Percentiles rank a stretch among this genome's conserved stretches.
phyloP scores from a whole-genome alignment of 2,797 vertebrate species.

The Microctenopoma stevenorrisi region DNA sequence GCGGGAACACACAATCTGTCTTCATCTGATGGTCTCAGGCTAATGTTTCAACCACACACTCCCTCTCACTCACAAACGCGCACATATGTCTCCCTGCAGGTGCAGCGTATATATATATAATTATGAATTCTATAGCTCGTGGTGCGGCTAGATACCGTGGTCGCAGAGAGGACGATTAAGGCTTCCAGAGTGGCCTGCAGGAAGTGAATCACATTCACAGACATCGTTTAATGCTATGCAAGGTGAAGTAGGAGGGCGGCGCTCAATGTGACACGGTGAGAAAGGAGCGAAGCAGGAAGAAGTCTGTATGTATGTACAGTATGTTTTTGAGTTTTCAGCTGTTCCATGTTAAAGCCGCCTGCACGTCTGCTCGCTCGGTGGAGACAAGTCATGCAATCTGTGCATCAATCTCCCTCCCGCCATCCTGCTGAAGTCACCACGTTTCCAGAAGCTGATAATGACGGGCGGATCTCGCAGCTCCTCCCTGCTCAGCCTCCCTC shows the following conservation, averaged over 20 bases:
- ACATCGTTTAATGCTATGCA: constrained; percentile 16
- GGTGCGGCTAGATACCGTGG: constrained; percentile 14
- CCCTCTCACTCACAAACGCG: neutral
- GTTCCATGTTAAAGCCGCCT: constrained; percentile 1
- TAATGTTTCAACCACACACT: constrained; percentile 35
- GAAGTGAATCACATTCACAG: constrained; percentile 66
- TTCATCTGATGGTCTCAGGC: constrained; percentile 41
- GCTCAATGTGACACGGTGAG: neutral
- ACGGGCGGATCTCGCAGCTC: constrained; percentile 30
- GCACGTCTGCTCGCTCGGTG: neutral
- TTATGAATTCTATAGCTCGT: constrained; percentile 46
- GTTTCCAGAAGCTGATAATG: constrained; percentile 67
- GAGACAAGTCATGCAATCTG: constrained; percentile 41
- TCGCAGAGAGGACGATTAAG: constrained; percentile 39
- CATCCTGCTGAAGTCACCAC: constrained; percentile 62
- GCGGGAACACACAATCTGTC: neutral
- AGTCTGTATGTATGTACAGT: neutral
- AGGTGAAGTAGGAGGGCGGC: constrained; percentile 4
- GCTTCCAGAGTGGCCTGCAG: constrained; percentile 43
- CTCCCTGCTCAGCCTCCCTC: constrained; percentile 16
- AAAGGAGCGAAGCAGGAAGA: neutral
- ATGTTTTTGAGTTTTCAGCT: neutral
- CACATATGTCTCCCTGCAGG: constrained; percentile 31
- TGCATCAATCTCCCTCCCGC: constrained; percentile 49
- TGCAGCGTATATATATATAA: constrained; percentile 21